phyloP scores from a whole-genome alignment of 1,140 invertebrate species.

The Saccostrea echinata region DNA sequence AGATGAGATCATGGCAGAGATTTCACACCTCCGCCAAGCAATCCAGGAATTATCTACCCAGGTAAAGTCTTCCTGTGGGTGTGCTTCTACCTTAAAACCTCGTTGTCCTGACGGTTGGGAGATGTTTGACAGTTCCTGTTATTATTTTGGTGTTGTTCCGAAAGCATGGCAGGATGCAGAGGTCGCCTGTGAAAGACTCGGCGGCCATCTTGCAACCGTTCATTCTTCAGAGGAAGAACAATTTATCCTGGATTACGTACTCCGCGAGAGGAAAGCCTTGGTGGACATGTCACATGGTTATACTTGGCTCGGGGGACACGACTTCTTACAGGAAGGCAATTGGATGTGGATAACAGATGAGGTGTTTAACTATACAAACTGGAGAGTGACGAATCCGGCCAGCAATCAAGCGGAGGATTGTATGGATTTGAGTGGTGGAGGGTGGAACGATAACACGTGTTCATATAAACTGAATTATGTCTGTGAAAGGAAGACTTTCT shows the following conservation, averaged over 20 bases:
- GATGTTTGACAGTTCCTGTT: constrained; percentile 44
- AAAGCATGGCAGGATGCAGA: constrained; percentile 49
- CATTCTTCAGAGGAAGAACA: constrained; percentile 44
- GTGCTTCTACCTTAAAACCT: not conserved
- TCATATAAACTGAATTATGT: constrained; percentile 41
- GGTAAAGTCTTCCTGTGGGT: constrained; percentile 1
- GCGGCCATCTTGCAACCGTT: constrained; percentile 53
- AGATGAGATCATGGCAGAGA: not conserved
- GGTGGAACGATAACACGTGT: constrained; percentile 46
- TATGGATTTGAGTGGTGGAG: constrained; percentile 43
- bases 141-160: constrained; percentile 47
- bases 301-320: constrained; percentile 54
- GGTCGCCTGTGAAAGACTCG: constrained; percentile 56
- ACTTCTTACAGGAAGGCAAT: constrained; percentile 34
- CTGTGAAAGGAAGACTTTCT: constrained; percentile 44
- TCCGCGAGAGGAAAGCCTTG: not conserved
- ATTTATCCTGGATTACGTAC: constrained; percentile 30
- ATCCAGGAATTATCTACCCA: not conserved
- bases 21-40: not conserved
- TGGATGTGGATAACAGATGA: constrained; percentile 57
- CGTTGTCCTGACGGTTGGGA: constrained; percentile 48
- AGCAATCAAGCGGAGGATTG: constrained; percentile 36
- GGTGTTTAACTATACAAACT: constrained; percentile 44
- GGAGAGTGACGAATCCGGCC: not conserved
- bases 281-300: constrained; percentile 16